These are phyloP conservation scores for Anableps anableps DNA, from an alignment of 2,797 vertebrate species.

Conservation along the genomic window DNA sequence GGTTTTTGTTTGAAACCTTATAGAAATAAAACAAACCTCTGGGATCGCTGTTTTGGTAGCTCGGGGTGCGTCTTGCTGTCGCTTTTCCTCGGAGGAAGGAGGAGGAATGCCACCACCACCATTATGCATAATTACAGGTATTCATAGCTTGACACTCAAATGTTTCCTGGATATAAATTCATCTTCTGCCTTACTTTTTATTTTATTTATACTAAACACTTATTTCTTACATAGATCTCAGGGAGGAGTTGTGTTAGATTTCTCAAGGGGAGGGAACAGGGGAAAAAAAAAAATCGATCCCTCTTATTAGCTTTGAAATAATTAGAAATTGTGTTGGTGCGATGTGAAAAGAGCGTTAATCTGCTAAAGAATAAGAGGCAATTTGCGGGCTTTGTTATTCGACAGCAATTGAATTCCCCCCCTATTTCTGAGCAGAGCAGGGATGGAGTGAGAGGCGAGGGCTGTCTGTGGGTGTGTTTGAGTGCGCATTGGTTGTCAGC, in stretches of 20 bases:
- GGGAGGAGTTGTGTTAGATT: constrained; percentile 65
- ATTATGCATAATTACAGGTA: constrained; percentile 61
- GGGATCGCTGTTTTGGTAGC: constrained; percentile 2
- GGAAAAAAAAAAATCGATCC: constrained; percentile 61
- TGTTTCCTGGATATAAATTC: constrained; percentile 40
- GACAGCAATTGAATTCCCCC: constrained; percentile 66
- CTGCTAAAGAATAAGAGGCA: constrained; percentile 67
- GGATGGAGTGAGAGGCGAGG: constrained; percentile 51
- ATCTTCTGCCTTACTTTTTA: neutral
- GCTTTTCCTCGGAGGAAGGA: constrained; percentile 54
- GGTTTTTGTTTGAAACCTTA: neutral
- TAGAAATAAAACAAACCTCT: neutral
- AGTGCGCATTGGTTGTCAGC: constrained; percentile 65
- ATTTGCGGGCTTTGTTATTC: constrained; percentile 69
- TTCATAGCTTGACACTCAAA: constrained; percentile 50
- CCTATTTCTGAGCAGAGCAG: constrained; percentile 31
- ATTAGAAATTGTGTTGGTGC: constrained; percentile 68
- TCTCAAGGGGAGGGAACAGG: constrained; percentile 45
- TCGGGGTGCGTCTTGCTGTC: constrained; percentile 19
- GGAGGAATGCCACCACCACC: constrained; percentile 43
- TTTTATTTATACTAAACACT: constrained; percentile 5
- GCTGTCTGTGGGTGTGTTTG: constrained; percentile 71
- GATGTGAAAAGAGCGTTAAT: constrained; percentile 64
- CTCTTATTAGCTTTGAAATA: constrained; percentile 74
- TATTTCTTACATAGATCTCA: constrained; percentile 54